These are phyloP conservation scores for Mionectes macconnelli DNA, from an alignment of 2,113 vertebrate genomes.

Conservation along the genomic window DNA sequence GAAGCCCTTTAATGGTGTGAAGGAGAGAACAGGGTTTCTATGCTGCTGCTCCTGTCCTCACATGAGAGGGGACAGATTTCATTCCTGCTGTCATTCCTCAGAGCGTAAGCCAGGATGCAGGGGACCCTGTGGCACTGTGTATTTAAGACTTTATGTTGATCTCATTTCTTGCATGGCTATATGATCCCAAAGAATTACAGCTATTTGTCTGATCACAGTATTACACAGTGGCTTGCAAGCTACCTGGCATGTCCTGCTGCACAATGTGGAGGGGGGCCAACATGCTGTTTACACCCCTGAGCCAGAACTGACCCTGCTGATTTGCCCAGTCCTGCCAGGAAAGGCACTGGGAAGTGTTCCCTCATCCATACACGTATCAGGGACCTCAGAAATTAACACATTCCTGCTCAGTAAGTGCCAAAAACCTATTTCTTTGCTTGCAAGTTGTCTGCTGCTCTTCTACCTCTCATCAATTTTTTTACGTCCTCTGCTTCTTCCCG, in stretches of 20 bases:
- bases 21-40: background rate
- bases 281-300: background rate
- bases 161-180: background rate
- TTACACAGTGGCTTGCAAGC: background rate
- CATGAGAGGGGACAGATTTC: background rate
- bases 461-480: background rate
- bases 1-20: background rate
- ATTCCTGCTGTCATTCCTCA: background rate
- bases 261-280: background rate
- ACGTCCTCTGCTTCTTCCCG: background rate
- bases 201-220: background rate
- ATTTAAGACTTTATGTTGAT: background rate
- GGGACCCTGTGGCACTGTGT: background rate
- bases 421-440: background rate
- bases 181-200: background rate
- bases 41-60: background rate
- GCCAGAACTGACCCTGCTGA: conserved; percentile 11
- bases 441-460: background rate
- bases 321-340: conserved; percentile 7
- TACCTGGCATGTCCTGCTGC: background rate
- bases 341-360: background rate
- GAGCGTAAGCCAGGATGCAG: background rate
- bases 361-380: background rate
- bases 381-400: background rate
- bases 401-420: background rate